Base-by-base conservation (phyloP, 2,888 invertebrate species). In the Unio delphinus region DNA sequence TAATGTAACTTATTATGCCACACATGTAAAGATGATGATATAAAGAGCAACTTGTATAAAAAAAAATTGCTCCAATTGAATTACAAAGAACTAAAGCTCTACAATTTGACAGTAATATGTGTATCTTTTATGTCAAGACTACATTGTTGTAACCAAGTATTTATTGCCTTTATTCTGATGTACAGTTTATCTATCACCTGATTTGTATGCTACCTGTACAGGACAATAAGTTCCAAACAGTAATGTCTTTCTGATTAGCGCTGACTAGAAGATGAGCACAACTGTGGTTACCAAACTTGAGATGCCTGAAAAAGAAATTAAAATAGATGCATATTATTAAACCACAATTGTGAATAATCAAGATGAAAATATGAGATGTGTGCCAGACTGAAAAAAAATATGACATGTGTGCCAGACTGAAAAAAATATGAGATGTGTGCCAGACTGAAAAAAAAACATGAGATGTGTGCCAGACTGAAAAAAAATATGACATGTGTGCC, bases 241-340 rank as follows among this genome's bases (percentile, higher is more conserved):
- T 80, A 15, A 88, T 59, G 11, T 72, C 72, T 6, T 62, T 64
- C 26, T 69, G 63, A 60, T 85, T 84, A 34, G 82, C 69, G 1
- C 75, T 73, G 1, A 83, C 80, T 60, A 88, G 65, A 34, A 93
- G 88, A 84, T 93, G 93, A 75, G 92, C 92, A 68, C 92, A 91
- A 68, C 91, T 90, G 62, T 91, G 90, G 67, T 89, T 91, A 6
- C 94, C 94, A 88, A 94, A 94, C 84, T 92, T 91, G 3, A 93
- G 84, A 66, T 74, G 71, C 54, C 86, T 85, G 79, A 61, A 72
- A 76, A 26, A 54, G 57, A 17, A 65, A 66, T 18, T 23, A 67
- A 34, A 62, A 23, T 58, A 60, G 6, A 64, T 23, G 20, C 34
- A 26, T 54, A n/a, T 20, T 17, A 61, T 23, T 28, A 20, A n/a